Percentiles rank a stretch among this genome's conserved stretches.
phyloP scores from a whole-genome alignment of 2,888 invertebrate species.

The Macrophya annulata region DNA sequence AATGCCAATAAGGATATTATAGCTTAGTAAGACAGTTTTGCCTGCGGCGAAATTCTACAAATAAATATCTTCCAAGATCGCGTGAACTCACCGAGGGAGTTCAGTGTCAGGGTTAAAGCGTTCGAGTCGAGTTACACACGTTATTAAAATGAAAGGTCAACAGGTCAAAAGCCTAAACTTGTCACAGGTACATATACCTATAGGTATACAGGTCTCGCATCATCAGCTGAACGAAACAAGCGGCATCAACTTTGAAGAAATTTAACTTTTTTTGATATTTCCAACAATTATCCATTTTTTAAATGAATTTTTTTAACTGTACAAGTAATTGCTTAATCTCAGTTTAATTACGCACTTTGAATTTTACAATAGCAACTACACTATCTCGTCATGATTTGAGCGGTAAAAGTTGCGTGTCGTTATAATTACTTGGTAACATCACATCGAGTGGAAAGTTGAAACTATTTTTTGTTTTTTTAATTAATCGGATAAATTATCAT shows the following conservation, averaged over 20 bases:
- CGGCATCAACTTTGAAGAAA: neutral
- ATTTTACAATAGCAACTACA: neutral
- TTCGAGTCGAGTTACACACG: neutral
- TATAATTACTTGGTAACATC: neutral
- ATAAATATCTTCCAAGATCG: constrained; percentile 43
- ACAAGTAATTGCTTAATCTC: neutral
- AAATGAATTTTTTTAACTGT: neutral
- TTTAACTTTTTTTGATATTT: neutral
- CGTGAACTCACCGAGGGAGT: constrained; percentile 14
- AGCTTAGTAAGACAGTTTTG: constrained; percentile 17
- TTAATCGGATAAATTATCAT: constrained; percentile 22
- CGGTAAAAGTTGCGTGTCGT: neutral
- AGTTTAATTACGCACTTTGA: neutral
- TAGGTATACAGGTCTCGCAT: neutral
- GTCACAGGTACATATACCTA: neutral
- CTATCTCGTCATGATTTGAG: neutral
- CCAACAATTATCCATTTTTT: neutral
- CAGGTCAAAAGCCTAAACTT: neutral
- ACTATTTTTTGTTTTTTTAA: neutral
- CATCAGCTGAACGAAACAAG: neutral
- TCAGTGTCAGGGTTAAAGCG: constrained; percentile 44
- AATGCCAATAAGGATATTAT: constrained; percentile 30
- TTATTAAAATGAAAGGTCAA: constrained; percentile 23
- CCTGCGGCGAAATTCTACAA: constrained; percentile 25
- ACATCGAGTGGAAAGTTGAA: constrained; percentile 36